phyloP scores from a whole-genome alignment of 2,888 invertebrate genomes.

The Oscheius myriophilus region DNA sequence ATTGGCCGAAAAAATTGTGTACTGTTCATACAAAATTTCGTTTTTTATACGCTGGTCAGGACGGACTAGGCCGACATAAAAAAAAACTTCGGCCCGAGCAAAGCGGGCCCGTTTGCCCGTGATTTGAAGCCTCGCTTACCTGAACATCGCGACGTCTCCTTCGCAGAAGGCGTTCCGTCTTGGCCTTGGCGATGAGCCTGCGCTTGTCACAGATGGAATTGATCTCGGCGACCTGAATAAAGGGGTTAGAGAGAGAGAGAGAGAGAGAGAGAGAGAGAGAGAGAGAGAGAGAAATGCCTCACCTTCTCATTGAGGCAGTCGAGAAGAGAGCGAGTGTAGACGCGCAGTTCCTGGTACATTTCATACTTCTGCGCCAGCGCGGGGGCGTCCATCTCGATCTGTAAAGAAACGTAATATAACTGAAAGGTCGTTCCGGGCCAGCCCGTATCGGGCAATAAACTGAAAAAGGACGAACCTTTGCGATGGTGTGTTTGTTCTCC shows the following conservation, averaged over 20 bases:
- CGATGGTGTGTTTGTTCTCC: constrained; percentile 72
- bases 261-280: not conserved
- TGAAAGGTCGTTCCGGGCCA: too few species aligned
- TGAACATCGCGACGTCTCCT: constrained; percentile 77
- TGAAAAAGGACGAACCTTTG: constrained; percentile 14
- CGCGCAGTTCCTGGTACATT: constrained; percentile 93
- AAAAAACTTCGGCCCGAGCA: too few species aligned
- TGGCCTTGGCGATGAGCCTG: constrained; percentile 78
- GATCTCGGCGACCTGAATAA: constrained; percentile 43
- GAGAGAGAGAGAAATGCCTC: constrained; percentile 27
- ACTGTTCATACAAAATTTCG: too few species aligned
- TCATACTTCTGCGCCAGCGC: constrained; percentile 84
- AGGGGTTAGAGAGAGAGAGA: not conserved
- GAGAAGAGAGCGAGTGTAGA: constrained; percentile 92
- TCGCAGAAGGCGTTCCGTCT: constrained; percentile 81
- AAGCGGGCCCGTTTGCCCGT: too few species aligned
- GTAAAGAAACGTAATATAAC: constrained; percentile 3
- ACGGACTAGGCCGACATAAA: too few species aligned
- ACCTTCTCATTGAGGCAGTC: constrained; percentile 98
- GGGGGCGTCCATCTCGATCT: constrained; percentile 76
- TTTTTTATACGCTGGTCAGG: too few species aligned
- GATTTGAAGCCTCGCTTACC: not conserved
- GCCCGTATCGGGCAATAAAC: not conserved
- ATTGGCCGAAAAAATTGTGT: too few species aligned
- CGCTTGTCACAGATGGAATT: constrained; percentile 82